Base-by-base conservation (phyloP, 2,888 invertebrate genomes). In the Epinotia demarniana region DNA sequence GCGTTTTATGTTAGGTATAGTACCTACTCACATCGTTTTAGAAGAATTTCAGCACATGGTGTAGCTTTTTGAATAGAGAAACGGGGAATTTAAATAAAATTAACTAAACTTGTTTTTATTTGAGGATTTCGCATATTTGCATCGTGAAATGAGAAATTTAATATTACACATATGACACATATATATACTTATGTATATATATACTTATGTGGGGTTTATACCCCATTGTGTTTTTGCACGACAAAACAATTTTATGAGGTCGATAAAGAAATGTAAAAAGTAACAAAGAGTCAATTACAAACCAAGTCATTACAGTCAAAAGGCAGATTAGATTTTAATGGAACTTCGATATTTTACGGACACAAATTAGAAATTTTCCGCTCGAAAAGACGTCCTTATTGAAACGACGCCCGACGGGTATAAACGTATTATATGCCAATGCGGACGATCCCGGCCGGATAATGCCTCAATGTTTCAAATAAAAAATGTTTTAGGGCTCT, bases 321-420 rank as follows among this genome's bases (percentile, higher is more conserved):
- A 70, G 60, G 53, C 60, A 71, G 66, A 71, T 66, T 53, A 60
- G 49, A 70, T 67, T 68, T 68, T 63, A 75, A 72, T 72, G 79
- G 77, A 78, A 76, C 72, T 60, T 78, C 77, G 83, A 84, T 84
- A 81, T 82, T 80, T 84, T 81, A 77, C 53, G 80, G 82, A 81
- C 81, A 80, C 83, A 85, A 89, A 89, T 88, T 88, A 84, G 84
- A 87, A 87, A 88, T 87, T 87, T 86, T 85, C 82, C 86, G 82
- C 80, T 75, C 79, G 83, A 83, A 83, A 81, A 80, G 81, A 78
- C 81, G 76, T 78, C 79, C 80, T 81, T 80, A 84, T 86, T 83
- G 85, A 84, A 85, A 81, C 80, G 82, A 80, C 79, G 80, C 79
- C 81, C 76, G 77, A 79, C 79, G 79, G 46, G 58, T 62, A 67